Evolutionary conservation across 2,113 vertebrate species (phyloP).

Genomic region (Himantopus leucocephalus): DNA sequence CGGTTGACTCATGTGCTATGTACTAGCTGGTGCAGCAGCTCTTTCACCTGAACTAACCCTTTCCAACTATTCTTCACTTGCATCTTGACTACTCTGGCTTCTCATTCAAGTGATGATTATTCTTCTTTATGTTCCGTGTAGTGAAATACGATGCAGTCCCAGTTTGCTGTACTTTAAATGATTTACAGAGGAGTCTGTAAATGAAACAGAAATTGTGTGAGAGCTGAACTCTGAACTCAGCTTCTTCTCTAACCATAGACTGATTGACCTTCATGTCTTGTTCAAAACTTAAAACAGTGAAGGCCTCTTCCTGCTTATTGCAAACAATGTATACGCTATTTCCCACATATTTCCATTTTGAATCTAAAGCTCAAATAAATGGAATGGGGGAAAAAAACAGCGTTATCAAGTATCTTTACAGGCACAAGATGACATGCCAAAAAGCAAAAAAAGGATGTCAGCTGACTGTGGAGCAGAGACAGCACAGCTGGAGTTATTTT

Average conservation of each 20-base stretch:
- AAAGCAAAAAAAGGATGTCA: not conserved
- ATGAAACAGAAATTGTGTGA: not conserved
- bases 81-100: not conserved
- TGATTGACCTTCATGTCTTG: not conserved
- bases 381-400: not conserved
- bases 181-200: not conserved
- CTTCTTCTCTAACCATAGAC: not conserved
- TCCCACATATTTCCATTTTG: not conserved
- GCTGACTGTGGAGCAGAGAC: not conserved
- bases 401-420: not conserved
- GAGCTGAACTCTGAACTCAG: not conserved
- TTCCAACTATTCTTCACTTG: not conserved
- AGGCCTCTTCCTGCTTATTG: not conserved
- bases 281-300: not conserved
- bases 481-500: constrained; percentile 25
- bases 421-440: not conserved
- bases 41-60: not conserved
- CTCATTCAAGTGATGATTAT: not conserved
- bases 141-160: not conserved
- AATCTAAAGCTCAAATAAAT: constrained; percentile 6
- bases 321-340: not conserved
- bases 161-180: not conserved
- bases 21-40: not conserved
- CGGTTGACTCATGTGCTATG: not conserved
- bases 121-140: not conserved